phyloP scores from a whole-genome alignment of 1,140 invertebrate species.

The Pristionchus pacificus region DNA sequence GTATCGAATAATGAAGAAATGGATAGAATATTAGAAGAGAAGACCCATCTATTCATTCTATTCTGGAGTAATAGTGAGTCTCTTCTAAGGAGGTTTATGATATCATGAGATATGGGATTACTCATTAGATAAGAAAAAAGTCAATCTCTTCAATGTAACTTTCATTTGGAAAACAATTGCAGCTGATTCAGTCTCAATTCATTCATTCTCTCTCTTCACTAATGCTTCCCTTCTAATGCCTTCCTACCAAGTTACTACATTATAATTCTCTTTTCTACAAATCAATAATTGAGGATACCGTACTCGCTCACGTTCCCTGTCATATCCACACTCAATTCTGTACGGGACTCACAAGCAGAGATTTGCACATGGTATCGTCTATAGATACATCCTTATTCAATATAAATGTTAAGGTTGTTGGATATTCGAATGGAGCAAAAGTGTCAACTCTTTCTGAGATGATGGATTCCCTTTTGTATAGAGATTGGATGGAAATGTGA shows the following conservation, averaged over 20 bases:
- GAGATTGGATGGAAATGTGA: slow-evolving; percentile 21
- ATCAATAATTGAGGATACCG: slow-evolving; percentile 19
- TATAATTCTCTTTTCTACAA: too few relatives aligned
- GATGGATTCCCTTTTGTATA: slow-evolving; percentile 20
- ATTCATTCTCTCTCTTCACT: not conserved
- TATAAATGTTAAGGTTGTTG: not conserved
- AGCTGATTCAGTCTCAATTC: not conserved
- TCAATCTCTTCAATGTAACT: not conserved
- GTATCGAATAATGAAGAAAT: not conserved
- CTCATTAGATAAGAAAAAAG: not conserved
- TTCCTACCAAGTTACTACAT: too few relatives aligned
- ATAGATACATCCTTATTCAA: too few relatives aligned
- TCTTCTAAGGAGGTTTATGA: not conserved
- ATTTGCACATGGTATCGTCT: slow-evolving; percentile 16
- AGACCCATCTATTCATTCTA: not conserved
- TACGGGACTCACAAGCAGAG: slow-evolving; percentile 9
- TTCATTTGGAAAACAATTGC: not conserved
- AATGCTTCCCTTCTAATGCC: not conserved
- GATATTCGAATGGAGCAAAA: slow-evolving; percentile 17
- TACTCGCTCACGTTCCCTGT: slow-evolving; percentile 26
- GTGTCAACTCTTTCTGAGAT: slow-evolving; percentile 16
- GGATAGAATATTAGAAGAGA: not conserved
- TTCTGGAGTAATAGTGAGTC: not conserved
- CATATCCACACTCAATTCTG: slow-evolving; percentile 18
- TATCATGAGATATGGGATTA: not conserved